Conservation (phyloP, 2,113 vertebrate genomes). For the Miniopterus natalensis region DNA sequence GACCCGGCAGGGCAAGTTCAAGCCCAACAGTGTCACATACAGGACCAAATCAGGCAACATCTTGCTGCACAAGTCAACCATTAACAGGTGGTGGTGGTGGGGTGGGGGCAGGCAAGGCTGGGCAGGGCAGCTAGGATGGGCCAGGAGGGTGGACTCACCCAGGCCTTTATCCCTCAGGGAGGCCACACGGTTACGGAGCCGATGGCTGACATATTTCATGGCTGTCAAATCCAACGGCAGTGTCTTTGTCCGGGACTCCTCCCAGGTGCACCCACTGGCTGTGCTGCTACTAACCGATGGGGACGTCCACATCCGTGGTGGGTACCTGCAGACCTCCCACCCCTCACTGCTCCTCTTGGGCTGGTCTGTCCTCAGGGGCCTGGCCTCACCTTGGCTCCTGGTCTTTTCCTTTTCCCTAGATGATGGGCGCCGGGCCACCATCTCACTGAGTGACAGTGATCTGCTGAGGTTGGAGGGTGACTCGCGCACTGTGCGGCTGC, state of each 20-base stretch:
- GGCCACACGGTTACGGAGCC: conserved; percentile 91
- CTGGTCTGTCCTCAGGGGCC: accelerated
- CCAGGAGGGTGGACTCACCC: accelerated
- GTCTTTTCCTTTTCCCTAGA: conserved; percentile 85
- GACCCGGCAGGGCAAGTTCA: conserved; percentile 94
- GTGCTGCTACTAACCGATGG: conserved; percentile 95
- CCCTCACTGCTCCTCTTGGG: accelerated
- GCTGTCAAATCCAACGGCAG: conserved; percentile 93
- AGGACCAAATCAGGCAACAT: conserved; percentile 93
- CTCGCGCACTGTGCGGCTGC: conserved; percentile 90
- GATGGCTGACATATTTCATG: conserved; percentile 97
- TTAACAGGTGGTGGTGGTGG: conserved; percentile 90
- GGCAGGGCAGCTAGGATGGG: accelerated
- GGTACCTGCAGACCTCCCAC: not conserved
- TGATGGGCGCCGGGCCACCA: conserved; percentile 89
- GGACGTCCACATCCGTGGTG: conserved; percentile 92
- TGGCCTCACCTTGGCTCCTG: not conserved
- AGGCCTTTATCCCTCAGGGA: conserved; percentile 85
- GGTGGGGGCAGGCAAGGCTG: not conserved
- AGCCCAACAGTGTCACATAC: conserved; percentile 91
- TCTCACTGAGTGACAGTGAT: conserved; percentile 91
- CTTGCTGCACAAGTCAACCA: conserved; percentile 95
- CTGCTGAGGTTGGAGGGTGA: conserved; percentile 93
- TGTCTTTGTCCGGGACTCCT: conserved; percentile 96
- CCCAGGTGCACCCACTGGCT: conserved; percentile 94